Base-by-base conservation (phyloP, 2,888 invertebrate genomes). In the Atethmia centrago region DNA sequence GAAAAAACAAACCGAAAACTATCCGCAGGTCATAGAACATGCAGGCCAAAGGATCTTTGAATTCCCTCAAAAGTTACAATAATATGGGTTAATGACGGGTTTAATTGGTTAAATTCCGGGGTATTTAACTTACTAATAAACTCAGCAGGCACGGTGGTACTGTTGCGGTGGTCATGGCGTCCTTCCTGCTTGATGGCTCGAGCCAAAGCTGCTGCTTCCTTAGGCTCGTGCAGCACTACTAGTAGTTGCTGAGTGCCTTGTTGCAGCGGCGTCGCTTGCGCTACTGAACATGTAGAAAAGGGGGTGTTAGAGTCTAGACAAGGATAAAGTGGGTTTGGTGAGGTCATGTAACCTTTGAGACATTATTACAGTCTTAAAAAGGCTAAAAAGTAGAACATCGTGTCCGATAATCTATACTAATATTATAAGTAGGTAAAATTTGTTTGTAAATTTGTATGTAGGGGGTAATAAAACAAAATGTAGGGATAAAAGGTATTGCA, bases 111-210 rank as follows among this genome's bases (percentile, higher is more conserved):
- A 9, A 51, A 59, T 21, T 56, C 3, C 12, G 31, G 19, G 19
- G 16, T 16, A 28, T 19, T 42, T 25, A 42, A 88, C 94, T 92
- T 79, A 96, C 96, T 96, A 56, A 96, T 96, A 64, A 93, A 96
- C 85, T 96, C 96, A 0, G 95, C 93, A 4, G 93, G 92, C 14
- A 90, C 90, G 8, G 89, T 86, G 62, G 87, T 82, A 3, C 85
- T 87, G 69, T 93, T 90, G n/a, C 97, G 94, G 58, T 97, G 94
- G 56, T 97, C 97, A 71, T 92, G 91, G 4, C 97, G 91, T 12
- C 90, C 93, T 86, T 97, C 97, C 84, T 97, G 97, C 76, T 97
- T 97, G 87, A 96, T 95, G 79, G 96, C 96, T 55, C 97, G 94
- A 19, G 96, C 96, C 21, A 96, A 81, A 0, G 96, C 94, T 2